Evolutionary conservation across 2,113 vertebrate genomes (phyloP), one percentile per base, ranked within the genome.

Genomic region (Eupsittula cactorum): DNA sequence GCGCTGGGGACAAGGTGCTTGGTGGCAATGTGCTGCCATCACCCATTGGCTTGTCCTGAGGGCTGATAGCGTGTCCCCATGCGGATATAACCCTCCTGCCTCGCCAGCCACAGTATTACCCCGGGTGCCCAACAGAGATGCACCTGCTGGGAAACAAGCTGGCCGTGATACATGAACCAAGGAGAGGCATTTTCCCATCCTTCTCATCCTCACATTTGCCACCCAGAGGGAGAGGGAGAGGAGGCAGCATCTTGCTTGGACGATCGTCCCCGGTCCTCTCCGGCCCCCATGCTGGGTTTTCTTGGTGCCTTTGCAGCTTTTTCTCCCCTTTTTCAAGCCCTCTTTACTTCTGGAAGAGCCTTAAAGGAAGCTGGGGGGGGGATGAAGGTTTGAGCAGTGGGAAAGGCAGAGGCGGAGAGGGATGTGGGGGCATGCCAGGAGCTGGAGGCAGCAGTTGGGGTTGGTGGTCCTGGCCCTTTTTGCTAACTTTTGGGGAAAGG

Each of bases 341-440:
- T 8, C 8, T 70, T 82, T 35, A 33, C 37, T 74, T 87, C n/a
- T 53, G 60, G 31, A 81, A 37, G 19, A 55, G 19, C n/a, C 46
- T 47, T 77, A 46, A 62, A 73, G 52, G 52, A 76, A 76, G 37
- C 5, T 3, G 2, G 2, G n/a, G 16, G 16, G 16, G n/a, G 16
- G 39, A 11, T 33, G 53, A 31, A 73, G 16, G 9, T 47, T 77
- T 73, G 63, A 35, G 35, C 3, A 13, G 28, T 11, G 28, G 37
- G 70, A 65, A 80, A 17, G 18, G 28, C 28, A 60, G 62, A 55
- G 41, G 20, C 3, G 0, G 39, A 85, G 69, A 49, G 71, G 9
- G 47, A 10, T 82, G 27, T 1, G 1, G 17, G 11, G 12, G 2
- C 23, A 42, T 4, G 2, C 18, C 9, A 1, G 85, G 59, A 84